These are phyloP conservation scores for Fregetta grallaria DNA, from an alignment of 2,113 vertebrate genomes.

Conservation along the genomic window DNA sequence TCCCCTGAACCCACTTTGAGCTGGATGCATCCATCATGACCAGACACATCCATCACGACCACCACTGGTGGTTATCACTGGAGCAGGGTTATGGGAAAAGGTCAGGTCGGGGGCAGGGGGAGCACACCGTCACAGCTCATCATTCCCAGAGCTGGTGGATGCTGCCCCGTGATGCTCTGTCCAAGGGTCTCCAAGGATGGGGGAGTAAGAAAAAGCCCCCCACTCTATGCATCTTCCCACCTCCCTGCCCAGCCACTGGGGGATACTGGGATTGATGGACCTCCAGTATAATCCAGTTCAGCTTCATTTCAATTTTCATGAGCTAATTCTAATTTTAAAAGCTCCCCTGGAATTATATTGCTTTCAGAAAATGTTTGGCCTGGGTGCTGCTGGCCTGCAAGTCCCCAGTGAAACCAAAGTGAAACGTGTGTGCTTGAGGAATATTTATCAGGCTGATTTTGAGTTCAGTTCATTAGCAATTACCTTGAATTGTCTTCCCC, in stretches of 20 bases:
- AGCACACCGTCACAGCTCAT: not conserved
- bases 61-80: no score
- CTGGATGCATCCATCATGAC: no score
- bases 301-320: not conserved
- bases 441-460: constrained; percentile 20
- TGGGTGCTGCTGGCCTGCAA: not conserved
- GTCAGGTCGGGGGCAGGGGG: no score
- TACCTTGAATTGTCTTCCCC: constrained; percentile 32
- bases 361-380: not conserved
- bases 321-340: not conserved
- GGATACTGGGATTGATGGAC: not conserved
- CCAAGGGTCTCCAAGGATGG: not conserved
- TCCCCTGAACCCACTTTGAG: no score
- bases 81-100: no score
- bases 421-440: not conserved
- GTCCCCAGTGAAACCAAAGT: not conserved
- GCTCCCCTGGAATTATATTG: not conserved
- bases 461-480: constrained; percentile 36
- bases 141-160: not conserved
- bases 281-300: not conserved
- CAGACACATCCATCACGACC: no score
- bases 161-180: not conserved
- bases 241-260: not conserved
- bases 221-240: not conserved
- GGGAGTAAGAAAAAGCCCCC: not conserved